phyloP scores from a whole-genome alignment of 2,113 vertebrate species.

The Hemichromis elongatus region DNA sequence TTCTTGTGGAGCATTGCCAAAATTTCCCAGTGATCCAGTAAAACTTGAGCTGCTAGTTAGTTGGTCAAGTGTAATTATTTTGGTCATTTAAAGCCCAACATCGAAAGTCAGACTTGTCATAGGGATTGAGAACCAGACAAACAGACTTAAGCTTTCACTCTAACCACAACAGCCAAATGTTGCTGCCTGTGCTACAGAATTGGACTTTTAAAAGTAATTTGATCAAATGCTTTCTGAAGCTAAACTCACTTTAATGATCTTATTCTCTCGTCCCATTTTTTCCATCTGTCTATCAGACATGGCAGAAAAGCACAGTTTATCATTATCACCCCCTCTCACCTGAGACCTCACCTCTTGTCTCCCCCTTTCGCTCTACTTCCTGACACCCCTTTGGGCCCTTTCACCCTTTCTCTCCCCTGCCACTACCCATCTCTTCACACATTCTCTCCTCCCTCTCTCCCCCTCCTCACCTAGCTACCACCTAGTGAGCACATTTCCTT shows the following conservation, averaged over 20 bases:
- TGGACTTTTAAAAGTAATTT: neutral
- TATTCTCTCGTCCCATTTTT: neutral
- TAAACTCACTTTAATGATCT: neutral
- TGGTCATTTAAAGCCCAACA: neutral
- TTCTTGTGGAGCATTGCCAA: neutral
- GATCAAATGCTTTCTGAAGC: neutral
- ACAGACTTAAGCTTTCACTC: neutral
- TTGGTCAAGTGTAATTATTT: neutral
- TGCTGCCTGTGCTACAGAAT: neutral
- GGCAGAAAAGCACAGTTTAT: slow-evolving; percentile 52
- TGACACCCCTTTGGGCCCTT: slow-evolving; percentile 47
- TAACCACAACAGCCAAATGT: neutral
- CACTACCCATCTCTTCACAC: slow-evolving; percentile 68
- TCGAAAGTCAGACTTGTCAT: neutral
- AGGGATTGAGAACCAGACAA: neutral
- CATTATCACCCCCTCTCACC: slow-evolving; percentile 67
- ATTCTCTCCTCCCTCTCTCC: slow-evolving; percentile 45
- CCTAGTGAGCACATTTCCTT: slow-evolving; percentile 70
- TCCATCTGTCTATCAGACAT: neutral
- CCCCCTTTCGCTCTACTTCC: slow-evolving; percentile 47
- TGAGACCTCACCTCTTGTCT: slow-evolving; percentile 69
- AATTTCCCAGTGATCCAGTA: neutral
- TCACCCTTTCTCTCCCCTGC: slow-evolving; percentile 62
- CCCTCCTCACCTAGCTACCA: slow-evolving; percentile 59
- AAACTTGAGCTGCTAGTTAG: neutral